Percentiles rank a stretch among this genome's conserved stretches.
These are phyloP conservation scores for Maniola jurtina DNA, from an alignment of 1,140 invertebrate species.

Conservation along the genomic window DNA sequence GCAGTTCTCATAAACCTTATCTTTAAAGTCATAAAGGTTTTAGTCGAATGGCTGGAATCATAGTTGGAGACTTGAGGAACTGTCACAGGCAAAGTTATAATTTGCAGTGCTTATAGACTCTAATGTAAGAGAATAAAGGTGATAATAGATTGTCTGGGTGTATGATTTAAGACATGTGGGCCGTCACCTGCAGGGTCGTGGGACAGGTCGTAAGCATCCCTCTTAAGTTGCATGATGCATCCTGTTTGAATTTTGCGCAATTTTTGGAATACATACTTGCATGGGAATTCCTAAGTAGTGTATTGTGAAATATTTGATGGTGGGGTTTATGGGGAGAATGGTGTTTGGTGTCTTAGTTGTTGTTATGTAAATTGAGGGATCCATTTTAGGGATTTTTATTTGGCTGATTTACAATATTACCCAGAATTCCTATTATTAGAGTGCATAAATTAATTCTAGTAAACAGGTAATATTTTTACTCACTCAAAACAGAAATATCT, in stretches of 20 bases:
- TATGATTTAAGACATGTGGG: constrained; percentile 36
- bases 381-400: neutral
- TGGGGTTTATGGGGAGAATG: neutral
- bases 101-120: constrained; percentile 18
- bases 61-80: neutral
- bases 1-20: constrained; percentile 21
- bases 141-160: constrained; percentile 32
- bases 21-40: neutral
- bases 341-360: neutral
- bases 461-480: too few species aligned
- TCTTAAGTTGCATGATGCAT: constrained; percentile 62
- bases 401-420: too few species aligned
- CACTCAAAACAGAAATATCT: too few species aligned
- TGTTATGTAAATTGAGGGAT: constrained; percentile 7
- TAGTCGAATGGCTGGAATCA: neutral
- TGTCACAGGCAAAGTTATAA: neutral
- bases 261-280: constrained; percentile 20
- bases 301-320: constrained; percentile 1
- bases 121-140: constrained; percentile 29
- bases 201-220: constrained; percentile 68
- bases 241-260: constrained; percentile 60
- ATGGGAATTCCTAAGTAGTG: constrained; percentile 11
- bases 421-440: too few species aligned
- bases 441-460: too few species aligned
- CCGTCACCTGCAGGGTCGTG: constrained; percentile 69